Base-by-base conservation (phyloP, 1,140 invertebrate genomes). In the Linepithema humile region DNA sequence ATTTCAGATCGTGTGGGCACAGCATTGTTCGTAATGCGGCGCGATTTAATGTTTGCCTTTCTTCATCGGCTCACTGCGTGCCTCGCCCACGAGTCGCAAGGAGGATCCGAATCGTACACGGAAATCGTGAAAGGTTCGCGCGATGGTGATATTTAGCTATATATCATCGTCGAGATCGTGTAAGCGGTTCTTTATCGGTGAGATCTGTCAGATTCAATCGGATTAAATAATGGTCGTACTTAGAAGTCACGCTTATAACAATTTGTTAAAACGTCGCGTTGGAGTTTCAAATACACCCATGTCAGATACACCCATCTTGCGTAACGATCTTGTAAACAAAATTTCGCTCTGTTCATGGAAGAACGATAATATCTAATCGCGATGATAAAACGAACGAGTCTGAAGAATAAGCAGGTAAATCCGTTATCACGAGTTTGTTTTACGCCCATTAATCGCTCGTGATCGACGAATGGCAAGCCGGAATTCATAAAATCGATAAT, bases 41-140 rank as follows among this genome's bases (percentile, higher is more conserved):
- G 75, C 75, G 64, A 70, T 69, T 57, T 69, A 69, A 80, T 69
- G 64, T 70, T 70, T 26, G 43, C 50, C 74, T 82, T 73, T 82
- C 48, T 38, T 55, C 20, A 74, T 83, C n/a, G 35, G 4, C n/a
- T n/a, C n/a, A n/a, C 29, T 35, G 29, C 59, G 15, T 23, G 45
- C 50, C 29, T 77, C 59, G 73, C 57, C 73, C 73, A 75, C 59
- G 59, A 77, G 32, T 29, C 62, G 48, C 15, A 6, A 55, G 6
- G 62, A 69, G 32, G 60, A 78, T 64, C 62, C 29, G 45, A 43
- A 40, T n/a, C 60, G 50, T 23, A 55, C 77, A 45, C 69, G 75
- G 75, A 38, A 50, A 69, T 40, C 45, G 60, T 35, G 29, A 75
- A 32, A 75, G 55, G 35, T 75, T 32, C 55, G 45, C 60, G 12